phyloP scores from a whole-genome alignment of 2,113 vertebrate genomes.

The Sinocyclocheilus rhinocerous region DNA sequence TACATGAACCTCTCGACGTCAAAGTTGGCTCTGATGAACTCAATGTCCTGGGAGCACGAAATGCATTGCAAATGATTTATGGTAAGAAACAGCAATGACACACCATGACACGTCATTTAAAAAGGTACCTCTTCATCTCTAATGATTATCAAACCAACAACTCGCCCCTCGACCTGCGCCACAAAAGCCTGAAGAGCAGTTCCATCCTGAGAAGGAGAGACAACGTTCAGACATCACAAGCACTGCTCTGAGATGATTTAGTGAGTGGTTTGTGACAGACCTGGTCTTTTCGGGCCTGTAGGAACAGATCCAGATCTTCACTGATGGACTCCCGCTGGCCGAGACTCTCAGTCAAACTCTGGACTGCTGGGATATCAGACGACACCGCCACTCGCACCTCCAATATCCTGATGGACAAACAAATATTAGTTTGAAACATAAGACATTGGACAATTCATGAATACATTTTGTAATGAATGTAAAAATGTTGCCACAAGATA shows the following conservation, averaged over 20 bases:
- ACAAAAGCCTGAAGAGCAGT: constrained; percentile 82
- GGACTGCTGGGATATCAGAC: constrained; percentile 73
- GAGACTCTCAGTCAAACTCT: constrained; percentile 75
- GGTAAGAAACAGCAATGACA: not conserved
- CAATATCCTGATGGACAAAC: constrained; percentile 73
- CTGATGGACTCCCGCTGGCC: constrained; percentile 71
- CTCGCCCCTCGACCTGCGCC: constrained; percentile 74
- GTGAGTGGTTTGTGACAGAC: constrained; percentile 72
- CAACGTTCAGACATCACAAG: not conserved
- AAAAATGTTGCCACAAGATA: not conserved
- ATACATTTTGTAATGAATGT: not conserved
- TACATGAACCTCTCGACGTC: constrained; percentile 90
- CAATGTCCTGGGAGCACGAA: constrained; percentile 77
- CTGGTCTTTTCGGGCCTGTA: constrained; percentile 69
- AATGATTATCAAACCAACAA: constrained; percentile 83
- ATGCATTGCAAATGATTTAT: not conserved
- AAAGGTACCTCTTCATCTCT: constrained; percentile 86
- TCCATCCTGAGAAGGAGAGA: constrained; percentile 75
- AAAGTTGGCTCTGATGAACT: constrained; percentile 86
- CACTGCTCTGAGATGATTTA: not conserved
- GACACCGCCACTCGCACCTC: constrained; percentile 76
- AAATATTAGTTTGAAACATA: not conserved
- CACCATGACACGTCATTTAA: not conserved
- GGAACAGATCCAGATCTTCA: constrained; percentile 77
- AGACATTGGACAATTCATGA: not conserved